Base-by-base conservation (phyloP, 2,888 invertebrate species). In the Morinoia aosen region DNA sequence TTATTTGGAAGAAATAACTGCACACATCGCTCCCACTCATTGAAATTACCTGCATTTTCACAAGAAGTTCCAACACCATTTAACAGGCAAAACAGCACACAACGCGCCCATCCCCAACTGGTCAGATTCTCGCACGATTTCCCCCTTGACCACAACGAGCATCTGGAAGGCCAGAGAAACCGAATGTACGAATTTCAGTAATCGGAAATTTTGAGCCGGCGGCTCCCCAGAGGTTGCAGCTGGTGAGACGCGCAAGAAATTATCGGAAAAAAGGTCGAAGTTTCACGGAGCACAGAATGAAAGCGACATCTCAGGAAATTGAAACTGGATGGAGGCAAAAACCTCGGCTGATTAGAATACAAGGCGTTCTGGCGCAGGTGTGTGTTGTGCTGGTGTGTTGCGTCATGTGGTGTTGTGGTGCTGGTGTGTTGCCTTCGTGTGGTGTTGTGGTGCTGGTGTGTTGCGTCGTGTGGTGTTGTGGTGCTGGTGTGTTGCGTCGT, bases 231-330 rank as follows among this genome's bases (percentile, higher is more conserved):
- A 33, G 76, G 33, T 8, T 33, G 76, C 33, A 76, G 76, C 25
- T 10, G 25, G 33, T 33, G 33, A 10, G 25, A 10, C 25, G 25
- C 76, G 25, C 76, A 16, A 76, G 76, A 76, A 76, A 76, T 76
- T 76, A 76, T 76, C 76, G 76, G 76, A 76, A 76, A 76, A 76
- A 76, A 19, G 76, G 25, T 76, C 76, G 76, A 76, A 76, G 76
- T 76, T 76, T 19, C 76, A 33, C 8, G 19, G 25, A 33, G 19
- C 76, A 19, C 25, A 76, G 76, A 76, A 76, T 76, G 76, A 16
- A 76, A 33, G 76, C 76, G 76, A 76, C 76, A 76, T 33, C 76
- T 33, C 25, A 76, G 76, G 76, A 76, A 76, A 76, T 76, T 16
- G 33, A 33, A 33, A 16, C 76, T 76, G 76, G 25, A 33, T 19